Base-by-base conservation (phyloP, 2,113 vertebrate species). In the Felis chaus region DNA sequence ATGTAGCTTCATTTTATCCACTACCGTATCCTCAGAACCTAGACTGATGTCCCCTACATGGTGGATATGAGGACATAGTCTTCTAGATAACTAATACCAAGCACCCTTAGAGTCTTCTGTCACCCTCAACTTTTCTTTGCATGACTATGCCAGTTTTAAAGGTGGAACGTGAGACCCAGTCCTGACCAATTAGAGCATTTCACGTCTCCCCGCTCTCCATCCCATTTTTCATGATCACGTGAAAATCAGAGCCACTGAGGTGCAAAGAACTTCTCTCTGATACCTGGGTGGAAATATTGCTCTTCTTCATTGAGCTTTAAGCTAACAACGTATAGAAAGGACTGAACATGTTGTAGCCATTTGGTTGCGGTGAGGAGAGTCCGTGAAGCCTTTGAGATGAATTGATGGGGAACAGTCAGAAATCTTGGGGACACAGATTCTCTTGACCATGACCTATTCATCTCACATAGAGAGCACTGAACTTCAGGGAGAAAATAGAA, bases 351-450 rank as follows among this genome's bases (percentile, higher is more conserved):
- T n/a, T 82, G 25, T 4, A 45, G 53, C 41, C 15, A 31, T n/a
- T 61, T 85, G 61, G 29, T 55, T 3, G 12, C 36, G 12, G 0
- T 29, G 39, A 66, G 50, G 36, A 65, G 41, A 76, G 18, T 45
- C 33, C 14, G 27, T 31, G 12, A 29, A 82, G 36, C 7, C 8
- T 83, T 69, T 57, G 85, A 95, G 39, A 80, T 25, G 84, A 50
- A 48, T 8, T 61, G n/a, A 29, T 68, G 45, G 21, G 7, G 3
- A 68, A 4, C 33, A 66, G 16, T 65, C 74, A 55, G 15, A 50
- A n/a, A 48, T 96, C 5, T 66, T 91, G 36, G 93, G 14, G 71
- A 79, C 48, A 76, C 11, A 41, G 48, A 79, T 63, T 87, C 63
- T 55, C 9, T 11, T 85, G 86, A 78, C 10, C 33, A 19, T 78